Evolutionary conservation across 2,113 vertebrate genomes (phyloP), one percentile per base, ranked within the genome.

Genomic region (Craseonycteris thonglongyai): DNA sequence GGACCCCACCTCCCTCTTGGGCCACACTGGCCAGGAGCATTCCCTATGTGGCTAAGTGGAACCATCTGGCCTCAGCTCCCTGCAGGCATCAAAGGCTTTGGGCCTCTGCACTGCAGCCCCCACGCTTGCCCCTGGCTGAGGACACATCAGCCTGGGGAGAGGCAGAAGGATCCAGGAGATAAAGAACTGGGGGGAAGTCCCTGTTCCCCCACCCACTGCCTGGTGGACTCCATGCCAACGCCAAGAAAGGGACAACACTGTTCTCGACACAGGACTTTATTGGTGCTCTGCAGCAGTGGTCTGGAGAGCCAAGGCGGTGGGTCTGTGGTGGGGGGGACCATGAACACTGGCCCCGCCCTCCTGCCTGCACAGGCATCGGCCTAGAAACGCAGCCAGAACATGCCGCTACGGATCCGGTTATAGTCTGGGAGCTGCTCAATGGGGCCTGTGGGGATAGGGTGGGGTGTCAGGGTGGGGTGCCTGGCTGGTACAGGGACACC

Each of bases 311-410:
- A 7, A 54, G 84, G 84, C 45, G 69, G 47, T 26, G 8, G 28
- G 92, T 56, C 9, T 76, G 35, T 35, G 33, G 74, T 24, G 54
- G 61, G 81, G 81, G 58, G 28, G 21, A 63, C 74, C 42, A 1
- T 0, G 33, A 54, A 68, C 72, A 42, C 33, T 0, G 5, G 72
- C 63, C 86, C 84, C 24, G 0, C 68, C 87, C 56, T 87, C 72
- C 42, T 13, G 83, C 51, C 47, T 26, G n/a, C 63, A 78, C 91
- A 93, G 93, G 82, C 87, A 56, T 88, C 71, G 4, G 93, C 80
- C 97, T 99, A 99, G 97, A 99, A 98, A 78, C 99, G 98, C 89
- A 99, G 96, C 99, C 99, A 99, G 98, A 99, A 99, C 99, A 99
- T 99, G 96, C 96, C 98, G 6, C 99, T 99, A 90, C 99, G 99